A percentile compares a stretch with the other conserved stretches of the same genome.
phyloP scores from a whole-genome alignment of 2,797 vertebrate species.

The Chelmon rostratus region DNA sequence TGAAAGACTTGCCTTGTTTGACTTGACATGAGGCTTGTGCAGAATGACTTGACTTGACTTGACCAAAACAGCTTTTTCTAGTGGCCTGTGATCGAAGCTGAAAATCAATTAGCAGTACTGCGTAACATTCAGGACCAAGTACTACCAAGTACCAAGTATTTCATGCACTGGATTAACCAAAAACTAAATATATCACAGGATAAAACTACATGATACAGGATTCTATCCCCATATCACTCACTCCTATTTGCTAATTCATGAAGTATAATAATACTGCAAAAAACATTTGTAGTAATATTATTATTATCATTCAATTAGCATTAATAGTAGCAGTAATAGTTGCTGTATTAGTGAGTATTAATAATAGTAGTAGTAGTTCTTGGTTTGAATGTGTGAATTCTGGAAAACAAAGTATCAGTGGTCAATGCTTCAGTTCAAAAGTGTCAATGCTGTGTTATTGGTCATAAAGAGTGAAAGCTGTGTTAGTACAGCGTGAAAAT shows the following conservation, averaged over 20 bases:
- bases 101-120: neutral
- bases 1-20: neutral
- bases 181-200: neutral
- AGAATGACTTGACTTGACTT: neutral
- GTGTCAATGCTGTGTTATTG: neutral
- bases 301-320: neutral
- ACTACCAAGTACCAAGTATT: neutral
- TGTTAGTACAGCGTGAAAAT: neutral
- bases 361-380: neutral
- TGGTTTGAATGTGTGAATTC: neutral
- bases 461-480: neutral
- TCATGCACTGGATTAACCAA: neutral
- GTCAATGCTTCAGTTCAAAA: neutral
- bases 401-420: neutral
- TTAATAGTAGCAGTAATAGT: neutral
- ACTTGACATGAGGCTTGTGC: neutral
- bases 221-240: neutral
- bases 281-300: neutral
- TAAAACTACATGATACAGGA: neutral
- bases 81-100: neutral
- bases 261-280: neutral
- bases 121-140: neutral
- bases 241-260: neutral
- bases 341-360: neutral
- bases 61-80: neutral